Evolutionary conservation across 2,888 invertebrate species (phyloP), one percentile per base, ranked within the genome.

Genomic region (Dryococelus australis): DNA sequence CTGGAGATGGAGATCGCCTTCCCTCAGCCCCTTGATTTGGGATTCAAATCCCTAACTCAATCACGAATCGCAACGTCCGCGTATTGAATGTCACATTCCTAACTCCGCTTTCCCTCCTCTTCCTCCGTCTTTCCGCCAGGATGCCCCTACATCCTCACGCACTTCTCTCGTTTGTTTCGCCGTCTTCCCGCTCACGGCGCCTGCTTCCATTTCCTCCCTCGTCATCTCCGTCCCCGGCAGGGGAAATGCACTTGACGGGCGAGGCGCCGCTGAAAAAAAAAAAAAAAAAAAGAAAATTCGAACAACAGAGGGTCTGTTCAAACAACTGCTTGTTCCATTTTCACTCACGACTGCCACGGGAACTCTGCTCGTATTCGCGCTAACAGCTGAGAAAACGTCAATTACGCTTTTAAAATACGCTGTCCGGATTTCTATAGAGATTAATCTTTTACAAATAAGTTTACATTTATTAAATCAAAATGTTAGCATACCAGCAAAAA

Each of bases 41-140:
- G n/a, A 65, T 65, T 65, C 65, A 65, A 65, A 65, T 65, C 65
- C 65, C 65, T 65, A 65, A 65, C 65, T 65, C 65, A 65, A 65
- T 65, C 65, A 65, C 65, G 65, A 65, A 65, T 65, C 65, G 65
- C 10, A 65, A 65, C 24, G 65, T 65, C 65, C 65, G 65, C 65
- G 65, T 65, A 65, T 65, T 65, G 65, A 65, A 65, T 65, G 65
- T 65, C 65, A 65, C 65, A 65, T 65, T 65, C 24, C 65, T 65
- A 20, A 16, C 65, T n/a, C 65, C 65, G 24, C 65, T 20, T n/a
- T 24, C n/a, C 65, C 65, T 16, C 65, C 65, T n/a, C 20, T 65
- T 24, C 20, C 20, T 12, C n/a, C 65, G 65, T 65, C n/a, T n/a
- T n/a, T 20, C 16, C 20, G 24, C 6, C 65, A 20, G 8, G 2